Evolutionary conservation across 2,888 invertebrate genomes (phyloP), one percentile per base, ranked within the genome.

Genomic region (Margaritifera margaritifera): DNA sequence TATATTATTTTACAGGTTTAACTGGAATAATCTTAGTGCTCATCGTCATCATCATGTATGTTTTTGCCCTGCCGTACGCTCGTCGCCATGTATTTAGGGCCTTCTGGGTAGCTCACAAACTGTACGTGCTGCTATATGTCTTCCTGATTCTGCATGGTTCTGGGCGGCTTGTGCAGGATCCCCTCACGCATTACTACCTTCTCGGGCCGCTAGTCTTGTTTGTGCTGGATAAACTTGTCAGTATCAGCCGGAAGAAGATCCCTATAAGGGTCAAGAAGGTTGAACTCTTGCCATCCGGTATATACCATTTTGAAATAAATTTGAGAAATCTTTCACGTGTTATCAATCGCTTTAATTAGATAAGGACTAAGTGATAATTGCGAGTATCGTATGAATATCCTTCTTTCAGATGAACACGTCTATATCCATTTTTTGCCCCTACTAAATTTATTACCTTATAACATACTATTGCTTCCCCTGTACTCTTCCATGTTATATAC

Each of bases 101-200:
- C 80, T 93, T 93, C 87, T 93, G 93, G 92, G 87, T 90, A 51
- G 92, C 92, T 0, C 93, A 93, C 83, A 91, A 90, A 63, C 83
- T 92, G 50, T 93, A 93, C 87, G 91, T 92, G 3, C 18, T 92
- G 57, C 91, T 92, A 77, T 93, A 91, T 77, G 88, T 92, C 53
- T 90, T 93, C 59, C 91, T 92, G 87, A 84, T 93, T 62, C 84
- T 93, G 53, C 93, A 93, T 82, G 93, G 93, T 20, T 89, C 91
- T 58, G 93, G 92, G 42, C 85, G 92, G 72, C 87, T 93, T 20
- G 91, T 93, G 8, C 90, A 91, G 82, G 90, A 90, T 60, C 92
- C 93, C 1, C 90, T 92, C 71, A 92, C 92, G 70, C 91, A 91
- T 76, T 91, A 91, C 80, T 93, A 92, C 82, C 90, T 92, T 69